Conservation (phyloP, 2,113 vertebrate genomes). For the Protobothrops flavoviridis region DNA sequence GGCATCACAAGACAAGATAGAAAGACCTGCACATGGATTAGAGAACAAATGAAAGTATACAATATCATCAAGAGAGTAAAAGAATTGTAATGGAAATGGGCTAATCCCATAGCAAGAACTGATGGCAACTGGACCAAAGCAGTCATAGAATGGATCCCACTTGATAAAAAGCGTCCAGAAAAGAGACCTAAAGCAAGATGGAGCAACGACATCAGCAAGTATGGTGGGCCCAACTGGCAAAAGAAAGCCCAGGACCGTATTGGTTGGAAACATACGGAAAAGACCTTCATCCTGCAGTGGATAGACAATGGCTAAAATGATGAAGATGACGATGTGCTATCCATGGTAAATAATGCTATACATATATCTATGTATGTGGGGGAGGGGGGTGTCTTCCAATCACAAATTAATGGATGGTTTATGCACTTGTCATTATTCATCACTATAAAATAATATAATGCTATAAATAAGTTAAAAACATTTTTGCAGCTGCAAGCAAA, state of each 20-base stretch:
- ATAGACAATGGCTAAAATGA: neutral
- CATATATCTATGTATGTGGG: neutral
- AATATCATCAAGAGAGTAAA: neutral
- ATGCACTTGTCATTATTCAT: conserved; percentile 61
- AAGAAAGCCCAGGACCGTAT: neutral
- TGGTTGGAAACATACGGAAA: neutral
- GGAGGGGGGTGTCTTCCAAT: neutral
- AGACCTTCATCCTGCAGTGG: neutral
- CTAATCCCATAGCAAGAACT: neutral
- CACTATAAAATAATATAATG: conserved; percentile 66
- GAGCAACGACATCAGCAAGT: neutral
- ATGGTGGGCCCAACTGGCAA: neutral
- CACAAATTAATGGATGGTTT: conserved; percentile 56
- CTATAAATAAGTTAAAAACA: conserved; percentile 70
- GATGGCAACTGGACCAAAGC: neutral
- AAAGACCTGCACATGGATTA: neutral
- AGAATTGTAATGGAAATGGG: neutral
- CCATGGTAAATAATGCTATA: neutral
- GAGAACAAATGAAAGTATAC: neutral
- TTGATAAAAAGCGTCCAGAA: neutral
- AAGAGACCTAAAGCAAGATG: neutral
- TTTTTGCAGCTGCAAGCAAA: conserved; percentile 70
- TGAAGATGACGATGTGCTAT: neutral
- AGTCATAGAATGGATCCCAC: neutral
- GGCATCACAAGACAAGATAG: neutral